Evolutionary conservation across 2,888 invertebrate genomes (phyloP).

Genomic region (Andrena haemorrhoa): DNA sequence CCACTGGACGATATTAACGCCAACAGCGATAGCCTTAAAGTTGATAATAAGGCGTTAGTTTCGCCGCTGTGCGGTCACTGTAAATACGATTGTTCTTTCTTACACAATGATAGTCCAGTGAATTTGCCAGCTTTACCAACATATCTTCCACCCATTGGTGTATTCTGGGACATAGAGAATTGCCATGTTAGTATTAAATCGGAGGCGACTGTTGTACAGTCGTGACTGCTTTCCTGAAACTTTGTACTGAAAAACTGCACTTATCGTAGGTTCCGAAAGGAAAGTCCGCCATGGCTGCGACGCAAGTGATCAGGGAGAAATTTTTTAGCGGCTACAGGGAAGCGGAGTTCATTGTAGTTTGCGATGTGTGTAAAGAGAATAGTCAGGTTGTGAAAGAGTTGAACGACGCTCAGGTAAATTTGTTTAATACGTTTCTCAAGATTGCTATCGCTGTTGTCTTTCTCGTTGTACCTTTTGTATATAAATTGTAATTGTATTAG

Average conservation of each 20-base stretch:
- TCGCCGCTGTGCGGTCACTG: constrained; percentile 65
- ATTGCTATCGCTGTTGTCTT: not conserved
- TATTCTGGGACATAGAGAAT: constrained; percentile 98
- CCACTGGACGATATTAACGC: constrained; percentile 69
- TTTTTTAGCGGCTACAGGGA: constrained; percentile 92
- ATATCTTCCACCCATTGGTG: constrained; percentile 90
- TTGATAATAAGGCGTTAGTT: constrained; percentile 54
- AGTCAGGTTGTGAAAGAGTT: constrained; percentile 92
- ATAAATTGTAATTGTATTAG: constrained; percentile 83
- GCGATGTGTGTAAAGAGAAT: constrained; percentile 94
- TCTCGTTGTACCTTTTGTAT: not conserved
- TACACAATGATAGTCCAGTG: constrained; percentile 75
- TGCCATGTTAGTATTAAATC: constrained; percentile 87
- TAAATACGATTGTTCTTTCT: constrained; percentile 74
- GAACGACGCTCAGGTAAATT: constrained; percentile 90
- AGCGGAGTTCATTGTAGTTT: constrained; percentile 95
- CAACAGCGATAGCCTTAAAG: constrained; percentile 60
- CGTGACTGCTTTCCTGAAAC: not conserved
- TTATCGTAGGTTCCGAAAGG: constrained; percentile 90
- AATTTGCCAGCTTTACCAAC: constrained; percentile 74
- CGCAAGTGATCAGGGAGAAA: constrained; percentile 90
- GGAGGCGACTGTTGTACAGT: not conserved
- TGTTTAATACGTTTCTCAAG: not conserved
- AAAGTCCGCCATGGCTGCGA: constrained; percentile 92
- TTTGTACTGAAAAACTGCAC: not conserved